Base-by-base conservation (phyloP, 2,888 invertebrate species). In the Chalcosyrphus nemorum region DNA sequence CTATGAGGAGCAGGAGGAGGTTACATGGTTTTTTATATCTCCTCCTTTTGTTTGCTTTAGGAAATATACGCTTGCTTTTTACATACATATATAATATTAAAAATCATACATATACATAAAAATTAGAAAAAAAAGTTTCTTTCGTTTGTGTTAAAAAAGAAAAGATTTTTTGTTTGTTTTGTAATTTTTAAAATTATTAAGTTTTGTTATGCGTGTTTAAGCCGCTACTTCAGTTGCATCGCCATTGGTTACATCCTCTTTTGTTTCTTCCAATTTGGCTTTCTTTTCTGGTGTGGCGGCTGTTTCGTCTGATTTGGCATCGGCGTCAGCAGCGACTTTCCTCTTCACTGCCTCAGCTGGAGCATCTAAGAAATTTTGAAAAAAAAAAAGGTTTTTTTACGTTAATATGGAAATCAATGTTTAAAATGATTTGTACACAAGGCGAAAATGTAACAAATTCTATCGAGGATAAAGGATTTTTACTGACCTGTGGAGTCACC, bases 221-320 rank as follows among this genome's bases (percentile, higher is more conserved):
- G 91, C 91, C 88, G 91, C 91, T 89, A 91, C 91, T 88, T 91
- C 91, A 87, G 90, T 89, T 87, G 91, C 89, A 86, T 91, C 91
- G 87, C 91, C 91, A 78, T 91, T 91, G 87, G 91, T 90, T 76
- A 90, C 91, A 78, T 91, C 91, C 86, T 91, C 91, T 89, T 90
- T 90, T 88, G 91, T 88, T 76, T 91, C 91, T 75, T 91, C 91
- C 87, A 91, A 88, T 89, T 91, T 91, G 87, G 91, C 91, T 89
- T 91, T 91, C 88, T 91, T 91, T 88, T 91, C 91, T 87, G 91
- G 89, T 88, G 91, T 91, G 86, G 91, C 90, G 80, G 88, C 89
- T 70, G 89, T 89, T 84, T 90, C 91, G 77, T 90, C 90, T 80
- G 88, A 88, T 88, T 90, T 90, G 78, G 87, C 87, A 68, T 88